Evolutionary conservation across 1,140 invertebrate species (phyloP).

Genomic region (Ostrea edulis): DNA sequence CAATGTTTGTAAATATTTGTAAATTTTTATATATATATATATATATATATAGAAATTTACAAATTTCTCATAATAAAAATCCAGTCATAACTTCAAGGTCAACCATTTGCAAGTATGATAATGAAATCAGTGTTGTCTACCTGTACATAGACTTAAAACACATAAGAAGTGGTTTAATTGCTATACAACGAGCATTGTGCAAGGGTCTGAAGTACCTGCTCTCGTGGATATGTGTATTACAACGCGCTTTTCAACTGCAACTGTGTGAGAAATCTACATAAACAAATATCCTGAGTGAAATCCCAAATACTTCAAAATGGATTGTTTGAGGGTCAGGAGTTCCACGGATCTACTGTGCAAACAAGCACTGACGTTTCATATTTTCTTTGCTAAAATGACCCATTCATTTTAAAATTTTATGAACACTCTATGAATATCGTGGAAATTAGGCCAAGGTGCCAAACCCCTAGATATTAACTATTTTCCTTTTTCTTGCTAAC

Average conservation of each 20-base stretch:
- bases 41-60: too few relatives aligned
- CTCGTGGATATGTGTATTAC: constrained; percentile 9
- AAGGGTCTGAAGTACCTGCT: background rate
- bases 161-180: constrained; percentile 15
- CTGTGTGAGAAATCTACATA: constrained; percentile 31
- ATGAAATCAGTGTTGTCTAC: background rate
- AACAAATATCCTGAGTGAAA: constrained; percentile 24
- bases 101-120: background rate
- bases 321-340: constrained; percentile 28
- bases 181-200: constrained; percentile 3
- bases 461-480: background rate
- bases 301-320: constrained; percentile 28
- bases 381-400: constrained; percentile 10
- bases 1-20: too few relatives aligned
- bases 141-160: constrained; percentile 1
- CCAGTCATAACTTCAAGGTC: background rate
- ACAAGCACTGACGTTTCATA: constrained; percentile 13
- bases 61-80: too few relatives aligned
- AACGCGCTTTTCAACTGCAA: constrained; percentile 12
- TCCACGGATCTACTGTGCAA: constrained; percentile 7
- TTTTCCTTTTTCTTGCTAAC: background rate
- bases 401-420: constrained; percentile 36
- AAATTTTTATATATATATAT: too few relatives aligned
- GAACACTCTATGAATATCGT: background rate
- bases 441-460: constrained; percentile 26